Conservation (phyloP, 2,797 vertebrate species). For the Yasuhikotakia modesta region DNA sequence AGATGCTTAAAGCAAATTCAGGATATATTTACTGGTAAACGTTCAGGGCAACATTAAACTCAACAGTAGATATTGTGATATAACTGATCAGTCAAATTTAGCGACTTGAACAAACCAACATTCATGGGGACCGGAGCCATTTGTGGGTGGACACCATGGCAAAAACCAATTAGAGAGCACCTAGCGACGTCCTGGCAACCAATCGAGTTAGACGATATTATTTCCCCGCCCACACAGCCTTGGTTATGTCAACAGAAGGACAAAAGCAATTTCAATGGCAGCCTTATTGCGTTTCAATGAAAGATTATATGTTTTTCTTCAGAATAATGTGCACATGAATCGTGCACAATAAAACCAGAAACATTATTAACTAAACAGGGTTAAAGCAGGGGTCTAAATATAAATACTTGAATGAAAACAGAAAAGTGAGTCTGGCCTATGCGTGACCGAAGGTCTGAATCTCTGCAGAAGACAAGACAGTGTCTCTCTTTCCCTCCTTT, state of each 20-base stretch:
- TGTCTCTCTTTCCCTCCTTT: background rate
- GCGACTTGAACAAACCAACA: background rate
- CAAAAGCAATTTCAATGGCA: conserved; percentile 1
- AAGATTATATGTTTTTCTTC: background rate
- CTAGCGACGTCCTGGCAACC: background rate
- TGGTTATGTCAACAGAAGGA: conserved; percentile 2
- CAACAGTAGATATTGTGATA: too few species aligned
- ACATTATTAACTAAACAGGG: background rate
- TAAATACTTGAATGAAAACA: conserved; percentile 7
- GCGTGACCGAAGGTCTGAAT: background rate
- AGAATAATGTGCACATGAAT: background rate
- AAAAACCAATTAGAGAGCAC: background rate
- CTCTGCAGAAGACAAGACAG: background rate
- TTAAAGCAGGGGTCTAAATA: background rate
- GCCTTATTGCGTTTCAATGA: background rate
- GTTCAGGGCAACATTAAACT: too few species aligned
- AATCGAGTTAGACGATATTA: background rate
- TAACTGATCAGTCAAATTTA: background rate
- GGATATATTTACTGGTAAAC: too few species aligned
- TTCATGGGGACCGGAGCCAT: too few species aligned
- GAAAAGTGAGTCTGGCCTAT: background rate
- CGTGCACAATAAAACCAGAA: background rate
- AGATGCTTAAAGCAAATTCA: background rate
- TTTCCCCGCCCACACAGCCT: conserved; percentile 2
- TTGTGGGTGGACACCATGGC: too few species aligned